phyloP scores from a whole-genome alignment of 1,140 invertebrate species.

The Acromyrmex heyeri region DNA sequence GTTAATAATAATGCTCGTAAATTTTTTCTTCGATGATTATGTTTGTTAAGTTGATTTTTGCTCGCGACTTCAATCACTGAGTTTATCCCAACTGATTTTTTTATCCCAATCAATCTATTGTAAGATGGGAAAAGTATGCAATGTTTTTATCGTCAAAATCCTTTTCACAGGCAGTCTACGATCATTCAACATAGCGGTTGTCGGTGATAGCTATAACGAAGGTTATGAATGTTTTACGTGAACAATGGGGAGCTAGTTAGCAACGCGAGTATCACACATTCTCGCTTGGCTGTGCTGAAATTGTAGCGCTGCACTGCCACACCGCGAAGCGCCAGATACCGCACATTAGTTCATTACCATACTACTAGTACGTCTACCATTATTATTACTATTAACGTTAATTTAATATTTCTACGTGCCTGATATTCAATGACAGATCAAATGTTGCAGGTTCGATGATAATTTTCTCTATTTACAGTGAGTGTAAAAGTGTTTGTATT shows the following conservation, averaged over 20 bases:
- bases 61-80: background rate
- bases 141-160: background rate
- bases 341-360: constrained; percentile 72
- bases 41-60: background rate
- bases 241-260: constrained; percentile 25
- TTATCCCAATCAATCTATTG: background rate
- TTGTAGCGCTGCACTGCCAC: constrained; percentile 55
- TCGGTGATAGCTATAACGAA: background rate
- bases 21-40: background rate
- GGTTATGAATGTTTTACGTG: constrained; percentile 58
- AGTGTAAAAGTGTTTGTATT: too few relatives aligned
- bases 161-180: background rate
- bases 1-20: background rate
- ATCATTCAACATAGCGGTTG: background rate
- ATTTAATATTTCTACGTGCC: constrained; percentile 5
- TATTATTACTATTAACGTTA: constrained; percentile 47
- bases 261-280: constrained; percentile 50
- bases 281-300: constrained; percentile 67
- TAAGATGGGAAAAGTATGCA: background rate
- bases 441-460: background rate
- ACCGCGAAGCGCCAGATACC: constrained; percentile 63
- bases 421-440: too few relatives aligned
- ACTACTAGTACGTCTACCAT: constrained; percentile 43
- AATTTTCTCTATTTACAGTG: background rate
- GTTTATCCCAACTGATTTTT: background rate